phyloP scores from a whole-genome alignment of 2,113 vertebrate genomes.

The Chrysochloris asiatica region DNA sequence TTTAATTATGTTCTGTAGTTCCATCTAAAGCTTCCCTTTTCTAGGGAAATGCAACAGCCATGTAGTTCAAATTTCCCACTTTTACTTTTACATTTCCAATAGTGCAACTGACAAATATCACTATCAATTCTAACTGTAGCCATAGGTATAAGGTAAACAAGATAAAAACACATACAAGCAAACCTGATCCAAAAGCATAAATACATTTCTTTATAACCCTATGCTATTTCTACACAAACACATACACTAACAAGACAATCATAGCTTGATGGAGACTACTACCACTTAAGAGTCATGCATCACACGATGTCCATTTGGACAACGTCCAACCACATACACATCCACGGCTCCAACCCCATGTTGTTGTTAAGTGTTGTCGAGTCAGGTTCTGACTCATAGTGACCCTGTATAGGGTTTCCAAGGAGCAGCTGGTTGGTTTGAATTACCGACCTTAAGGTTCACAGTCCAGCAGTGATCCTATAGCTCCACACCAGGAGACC shows the following conservation, averaged over 20 bases:
- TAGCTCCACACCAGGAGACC: too few species aligned
- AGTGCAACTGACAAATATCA: constrained; percentile 5
- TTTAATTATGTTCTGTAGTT: not conserved
- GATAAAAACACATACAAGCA: not conserved
- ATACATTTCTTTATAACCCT: constrained; percentile 12
- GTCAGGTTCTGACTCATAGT: too few species aligned
- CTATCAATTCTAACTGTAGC: constrained; percentile 16
- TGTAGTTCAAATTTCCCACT: not conserved
- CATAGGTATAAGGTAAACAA: not conserved
- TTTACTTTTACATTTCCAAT: not conserved
- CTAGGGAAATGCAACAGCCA: not conserved
- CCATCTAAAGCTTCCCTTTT: not conserved
- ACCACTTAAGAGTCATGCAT: not conserved
- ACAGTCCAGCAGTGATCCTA: too few species aligned
- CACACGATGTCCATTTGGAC: not conserved
- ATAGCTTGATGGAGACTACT: not conserved
- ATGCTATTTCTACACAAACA: not conserved
- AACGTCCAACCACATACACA: not conserved
- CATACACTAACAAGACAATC: not conserved
- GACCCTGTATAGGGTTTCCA: too few species aligned
- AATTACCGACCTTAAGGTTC: too few species aligned
- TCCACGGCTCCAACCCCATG: not conserved
- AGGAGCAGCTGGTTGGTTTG: too few species aligned
- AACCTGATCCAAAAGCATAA: constrained; percentile 13
- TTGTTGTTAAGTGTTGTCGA: too few species aligned